Base-by-base conservation (phyloP, 2,113 vertebrate species). In the Corynorhinus townsendii region DNA sequence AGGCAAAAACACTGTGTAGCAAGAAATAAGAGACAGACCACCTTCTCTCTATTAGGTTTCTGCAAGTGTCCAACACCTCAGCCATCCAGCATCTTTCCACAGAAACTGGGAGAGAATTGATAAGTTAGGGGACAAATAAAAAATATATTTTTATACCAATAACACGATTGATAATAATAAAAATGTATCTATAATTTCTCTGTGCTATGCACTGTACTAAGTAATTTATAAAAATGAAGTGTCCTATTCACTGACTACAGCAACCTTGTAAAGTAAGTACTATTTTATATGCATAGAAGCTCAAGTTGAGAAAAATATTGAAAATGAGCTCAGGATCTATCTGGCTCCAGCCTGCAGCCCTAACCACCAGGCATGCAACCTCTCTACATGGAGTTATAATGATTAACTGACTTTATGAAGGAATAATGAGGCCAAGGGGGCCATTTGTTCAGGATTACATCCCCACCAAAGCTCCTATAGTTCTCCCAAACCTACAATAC, bases 21-120 rank as follows among this genome's bases (percentile, higher is more conserved):
- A 17, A 68, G 85, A 97, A 86, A 96, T 88, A 95, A 97, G 81
- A 95, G 35, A 95, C 45, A 94, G 87, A 38, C 72, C 90, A 88
- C 56, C 45, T 92, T 52, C 81, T 17, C 85, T 73, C 1, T 30
- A 75, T 30, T 82, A 83, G 77, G 88, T 73, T 92, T 83, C 73
- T 72, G 89, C 79, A 81, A 16, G 75, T 11, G 7, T 22, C 49
- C 17, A 40, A 3, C 38, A 38, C 66, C 19, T 54, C 79, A 33
- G 0, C 56, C 77, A 69, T 3, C 16, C 17, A 33, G 30, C 24
- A 72, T 86, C 40, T 89, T 95, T 35, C 62, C 73, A 75, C 47
- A 64, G 45, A 92, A 81, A 47, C 24, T 17, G 16, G 24, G 40
- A 69, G 45, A 40, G 12, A 17, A 15, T 9, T 73, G 33, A 49